Percentiles rank a stretch among this genome's conserved stretches.
Evolutionary conservation across 1,140 invertebrate genomes (phyloP).

Genomic region (Branchinecta lynchi): DNA sequence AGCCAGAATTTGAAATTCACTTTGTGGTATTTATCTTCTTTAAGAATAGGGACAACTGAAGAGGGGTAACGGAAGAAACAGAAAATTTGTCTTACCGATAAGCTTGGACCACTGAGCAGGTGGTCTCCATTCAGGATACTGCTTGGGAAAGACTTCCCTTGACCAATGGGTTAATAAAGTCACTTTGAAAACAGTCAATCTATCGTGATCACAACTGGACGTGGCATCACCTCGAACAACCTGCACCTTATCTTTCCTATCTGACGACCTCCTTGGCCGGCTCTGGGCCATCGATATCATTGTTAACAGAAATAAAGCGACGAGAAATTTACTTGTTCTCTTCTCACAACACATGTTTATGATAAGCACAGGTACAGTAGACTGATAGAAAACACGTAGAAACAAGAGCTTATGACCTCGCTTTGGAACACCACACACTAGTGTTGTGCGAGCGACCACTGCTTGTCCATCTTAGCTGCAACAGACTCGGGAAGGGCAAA

Average conservation of each 20-base stretch:
- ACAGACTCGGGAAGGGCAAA: too few relatives aligned
- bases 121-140: constrained; percentile 38
- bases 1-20: too few relatives aligned
- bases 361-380: neutral
- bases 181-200: constrained; percentile 35
- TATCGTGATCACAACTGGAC: constrained; percentile 26
- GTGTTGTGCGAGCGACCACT: too few relatives aligned
- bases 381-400: neutral
- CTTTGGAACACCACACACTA: too few relatives aligned
- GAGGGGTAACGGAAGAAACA: too few relatives aligned
- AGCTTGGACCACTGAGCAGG: constrained; percentile 39
- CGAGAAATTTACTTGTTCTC: neutral
- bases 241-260: neutral
- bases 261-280: neutral
- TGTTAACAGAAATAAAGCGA: neutral
- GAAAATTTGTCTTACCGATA: constrained; percentile 31
- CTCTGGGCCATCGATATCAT: neutral
- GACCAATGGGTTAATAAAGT: constrained; percentile 36
- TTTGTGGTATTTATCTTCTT: too few relatives aligned
- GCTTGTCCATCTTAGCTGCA: too few relatives aligned
- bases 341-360: constrained; percentile 2
- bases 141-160: constrained; percentile 35
- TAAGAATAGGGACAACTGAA: too few relatives aligned
- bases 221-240: neutral
- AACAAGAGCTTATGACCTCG: neutral